Conservation (phyloP, 2,113 vertebrate species). For the Setophaga petechia region DNA sequence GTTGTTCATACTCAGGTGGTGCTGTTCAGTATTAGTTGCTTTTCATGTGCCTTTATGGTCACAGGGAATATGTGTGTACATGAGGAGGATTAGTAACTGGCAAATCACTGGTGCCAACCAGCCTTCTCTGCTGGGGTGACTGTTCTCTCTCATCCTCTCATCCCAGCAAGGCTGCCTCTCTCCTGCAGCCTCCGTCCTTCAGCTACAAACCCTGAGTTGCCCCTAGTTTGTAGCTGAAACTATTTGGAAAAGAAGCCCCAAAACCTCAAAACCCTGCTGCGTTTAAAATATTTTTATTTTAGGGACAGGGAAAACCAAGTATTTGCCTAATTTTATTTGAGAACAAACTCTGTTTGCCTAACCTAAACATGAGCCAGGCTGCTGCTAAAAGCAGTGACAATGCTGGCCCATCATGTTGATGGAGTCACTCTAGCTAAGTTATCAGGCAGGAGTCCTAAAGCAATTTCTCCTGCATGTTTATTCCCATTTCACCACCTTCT, state of each 20-base stretch:
- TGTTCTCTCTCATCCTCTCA: neutral
- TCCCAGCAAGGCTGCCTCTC: neutral
- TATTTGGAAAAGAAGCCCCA: neutral
- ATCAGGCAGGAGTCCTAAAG: neutral
- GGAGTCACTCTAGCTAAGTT: neutral
- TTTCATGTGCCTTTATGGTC: neutral
- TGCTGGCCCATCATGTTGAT: neutral
- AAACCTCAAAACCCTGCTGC: neutral
- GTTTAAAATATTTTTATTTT: neutral
- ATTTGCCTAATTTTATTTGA: neutral
- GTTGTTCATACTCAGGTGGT: neutral
- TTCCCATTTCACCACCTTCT: neutral
- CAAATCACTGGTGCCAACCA: neutral
- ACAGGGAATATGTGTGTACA: accelerated
- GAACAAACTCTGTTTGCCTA: neutral
- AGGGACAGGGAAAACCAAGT: neutral
- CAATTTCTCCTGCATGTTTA: neutral
- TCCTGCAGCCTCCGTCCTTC: neutral
- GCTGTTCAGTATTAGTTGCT: neutral
- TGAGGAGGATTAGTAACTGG: neutral
- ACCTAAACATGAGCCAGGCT: neutral
- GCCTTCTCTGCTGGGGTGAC: neutral
- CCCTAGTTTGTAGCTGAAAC: neutral
- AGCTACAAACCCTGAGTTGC: neutral
- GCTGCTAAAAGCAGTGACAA: neutral